Evolutionary conservation across 1,140 invertebrate species (phyloP), one percentile per base, ranked within the genome.

Genomic region (Ceratosolen fusciceps): DNA sequence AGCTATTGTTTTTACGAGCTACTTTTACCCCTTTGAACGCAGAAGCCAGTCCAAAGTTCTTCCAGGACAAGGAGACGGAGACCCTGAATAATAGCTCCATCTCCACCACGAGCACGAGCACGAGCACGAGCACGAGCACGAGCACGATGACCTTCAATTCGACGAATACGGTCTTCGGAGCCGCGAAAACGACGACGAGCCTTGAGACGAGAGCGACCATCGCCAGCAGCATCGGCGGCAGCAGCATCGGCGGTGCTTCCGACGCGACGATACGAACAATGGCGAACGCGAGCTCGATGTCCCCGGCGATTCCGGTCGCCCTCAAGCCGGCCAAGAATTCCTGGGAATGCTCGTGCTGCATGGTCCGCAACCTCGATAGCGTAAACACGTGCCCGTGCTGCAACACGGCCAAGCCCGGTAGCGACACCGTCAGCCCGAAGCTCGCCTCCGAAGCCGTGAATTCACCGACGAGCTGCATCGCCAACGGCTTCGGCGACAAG

Each of bases 351-450:
- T 85, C 90, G 39, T 88, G 86, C n/a, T 94, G 93, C 85, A 90
- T 93, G 90, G 88, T 94, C 19, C 87, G 85, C 74, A 94, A 93
- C 84, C 88, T 90, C 31, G 84, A 84, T 12, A 86, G 90, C 31
- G 90, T 88, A 54, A 83, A 82, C 7, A 92, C 91, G 82, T 96
- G 95, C 89, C 89, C 92, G 29, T 95, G 94, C 80, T 96, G 95
- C 85, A 93, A 93, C 74, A 90, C 93, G 34, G 85, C 92, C 0
- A 95, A 93, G 84, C 93, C 94, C 12, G 91, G 89, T 29, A 84
- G 37, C 10, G 54, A 82, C 58, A 68, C 67, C 78, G 70, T 79
- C 37, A 88, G 81, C 71, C 78, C 56, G 79, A 87, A 65, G 82
- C 86, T 49, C 83, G 67, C 19, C 86, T 31, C 83, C 78, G 24